Base-by-base conservation (phyloP, 2,888 invertebrate species). In the Autographa gamma region DNA sequence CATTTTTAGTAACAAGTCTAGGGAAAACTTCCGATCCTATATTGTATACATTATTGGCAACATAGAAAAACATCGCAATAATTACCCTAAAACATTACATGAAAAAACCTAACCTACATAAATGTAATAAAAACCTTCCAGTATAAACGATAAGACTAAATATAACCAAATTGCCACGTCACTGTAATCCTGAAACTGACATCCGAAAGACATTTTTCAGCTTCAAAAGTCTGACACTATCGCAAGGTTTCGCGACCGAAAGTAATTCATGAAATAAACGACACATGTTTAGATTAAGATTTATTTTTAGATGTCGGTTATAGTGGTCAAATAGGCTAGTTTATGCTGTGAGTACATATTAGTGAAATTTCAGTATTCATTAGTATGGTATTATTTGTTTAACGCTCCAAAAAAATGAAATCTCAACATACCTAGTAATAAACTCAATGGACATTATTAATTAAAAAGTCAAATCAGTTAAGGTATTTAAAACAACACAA, bases 201-300 rank as follows among this genome's bases (percentile, higher is more conserved):
- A 69, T 38, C 63, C 65, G 18, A 68, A 78, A 78, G 58, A 80
- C 19, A 66, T 63, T 69, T 80, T 77, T 66, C 62, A 59, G 73
- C 54, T 64, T 66, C 43, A 69, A 70, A 69, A 65, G 2, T 48
- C 52, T 61, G 74, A 74, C 74, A 54, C 67, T 78, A 81, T 78
- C 81, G 54, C 54, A 0, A 43, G 34, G 34, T 69, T 43, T 58
- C 60, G 68, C 38, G 62, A 8, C 11, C 69, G 59, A 16, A 18
- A 19, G 52, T 62, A 73, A 69, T 62, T 80, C 66, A 67, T 62
- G 66, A 80, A 77, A 80, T 19, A 19, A 54, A 19, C 19, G 54
- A 56, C 18, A 25, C 25, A 25, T 19, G 54, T 56, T 25, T 25
- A 19, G 54, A 25, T 56, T 56, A 25, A 25, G 25, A 25, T 25